A percentile compares a stretch with the other conserved stretches of the same genome.
Evolutionary conservation across 2,113 vertebrate species (phyloP).

Genomic region (Gadus chalcogrammus): DNA sequence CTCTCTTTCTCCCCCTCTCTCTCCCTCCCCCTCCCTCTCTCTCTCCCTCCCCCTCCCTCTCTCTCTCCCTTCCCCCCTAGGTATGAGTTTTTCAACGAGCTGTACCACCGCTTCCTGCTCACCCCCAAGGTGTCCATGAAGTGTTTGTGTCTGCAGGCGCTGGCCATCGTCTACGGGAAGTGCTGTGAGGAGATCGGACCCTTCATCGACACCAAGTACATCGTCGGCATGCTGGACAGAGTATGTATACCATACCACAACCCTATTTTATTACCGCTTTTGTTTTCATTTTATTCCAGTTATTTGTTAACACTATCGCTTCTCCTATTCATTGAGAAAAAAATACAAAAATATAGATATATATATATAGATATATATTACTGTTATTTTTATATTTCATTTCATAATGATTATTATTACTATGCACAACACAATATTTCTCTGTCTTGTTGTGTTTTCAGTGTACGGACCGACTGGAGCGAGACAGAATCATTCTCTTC

Average conservation of each 20-base stretch:
- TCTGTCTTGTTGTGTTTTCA: constrained; percentile 48
- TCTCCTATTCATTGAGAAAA: too few relatives aligned
- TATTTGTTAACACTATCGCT: too few relatives aligned
- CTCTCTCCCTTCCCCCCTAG: constrained; percentile 55
- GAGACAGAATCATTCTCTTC: constrained; percentile 93
- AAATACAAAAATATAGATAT: not conserved
- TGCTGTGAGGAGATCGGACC: constrained; percentile 96
- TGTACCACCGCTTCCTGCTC: constrained; percentile 97
- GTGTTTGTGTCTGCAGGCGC: constrained; percentile 96
- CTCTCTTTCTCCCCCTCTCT: not conserved
- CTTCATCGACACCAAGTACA: constrained; percentile 94
- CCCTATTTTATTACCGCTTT: not conserved
- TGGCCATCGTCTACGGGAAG: constrained; percentile 95
- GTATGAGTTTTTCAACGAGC: constrained; percentile 98
- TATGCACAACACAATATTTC: too few relatives aligned
- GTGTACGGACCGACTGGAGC: constrained; percentile 93
- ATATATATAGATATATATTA: not conserved
- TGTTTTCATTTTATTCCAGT: too few relatives aligned
- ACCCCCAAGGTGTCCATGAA: constrained; percentile 99
- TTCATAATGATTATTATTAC: too few relatives aligned
- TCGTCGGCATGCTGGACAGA: constrained; percentile 96
- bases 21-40: constrained; percentile 3
- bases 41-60: not conserved
- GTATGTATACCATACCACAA: constrained; percentile 67
- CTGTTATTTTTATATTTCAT: too few relatives aligned